Base-by-base conservation (phyloP, 2,113 vertebrate genomes). In the Ascaphus truei region DNA sequence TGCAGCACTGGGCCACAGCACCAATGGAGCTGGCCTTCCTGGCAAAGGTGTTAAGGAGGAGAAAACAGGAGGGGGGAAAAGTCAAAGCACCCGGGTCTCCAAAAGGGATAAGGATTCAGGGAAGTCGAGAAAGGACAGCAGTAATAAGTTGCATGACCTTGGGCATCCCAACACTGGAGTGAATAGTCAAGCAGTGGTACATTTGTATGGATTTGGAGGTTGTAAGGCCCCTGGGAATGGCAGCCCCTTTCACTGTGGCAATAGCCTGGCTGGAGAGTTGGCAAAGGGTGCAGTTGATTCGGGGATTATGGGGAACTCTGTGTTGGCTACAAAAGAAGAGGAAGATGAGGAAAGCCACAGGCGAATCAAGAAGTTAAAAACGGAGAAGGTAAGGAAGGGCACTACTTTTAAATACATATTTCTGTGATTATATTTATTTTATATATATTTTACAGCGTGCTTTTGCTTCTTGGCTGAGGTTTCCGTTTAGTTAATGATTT, bases 281-380 rank as follows among this genome's bases (percentile, higher is more conserved):
- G 67, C 68, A 90, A 92, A 79, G 84, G 80, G 64, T 78, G 82
- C 83, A 72, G 85, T 83, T 80, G 95, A 96, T 86, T 89, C 92
- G 85, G 92, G 91, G 81, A 89, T 92, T 85, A 84, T 93, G 84
- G 89, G 90, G 72, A 90, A 87, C 84, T 90, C 92, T 90, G 71
- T 92, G 87, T 88, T 94, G 88, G 90, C 91, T 69, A 83, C 89
- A 79, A 87, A 88, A 80, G 79, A 76, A 74, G 78, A 73, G 62
- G 79, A 72, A 9, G 78, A 53, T 31, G 23, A 31, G 3, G 80
- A 89, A 90, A 62, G 88, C 92, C 62, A 90, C 92, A 80, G 95
- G 95, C 86, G 93, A 83, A 92, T 91, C 76, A 95, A 94, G 92
- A 95, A 92, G 73, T 88, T 93, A 87, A 90, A 94, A 90, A 92